phyloP scores from a whole-genome alignment of 2,797 vertebrate genomes.

The Malacoctenus gilli region DNA sequence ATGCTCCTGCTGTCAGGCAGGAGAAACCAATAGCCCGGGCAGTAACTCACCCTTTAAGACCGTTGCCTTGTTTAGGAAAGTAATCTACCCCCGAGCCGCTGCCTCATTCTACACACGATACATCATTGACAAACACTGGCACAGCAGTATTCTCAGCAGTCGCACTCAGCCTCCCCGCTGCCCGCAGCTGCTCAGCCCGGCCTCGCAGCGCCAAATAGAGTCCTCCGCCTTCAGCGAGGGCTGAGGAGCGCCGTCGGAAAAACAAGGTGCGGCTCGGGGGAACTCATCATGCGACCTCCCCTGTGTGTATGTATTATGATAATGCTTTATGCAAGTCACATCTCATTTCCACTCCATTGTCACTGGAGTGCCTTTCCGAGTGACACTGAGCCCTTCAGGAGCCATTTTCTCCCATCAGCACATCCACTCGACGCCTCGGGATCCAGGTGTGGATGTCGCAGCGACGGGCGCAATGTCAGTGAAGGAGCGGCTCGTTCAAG shows the following conservation, averaged over 20 bases:
- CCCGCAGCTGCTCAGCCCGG: conserved; percentile 34
- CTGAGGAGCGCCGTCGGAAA: conserved; percentile 25
- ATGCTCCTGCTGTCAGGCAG: conserved; percentile 69
- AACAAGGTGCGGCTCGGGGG: conserved; percentile 4
- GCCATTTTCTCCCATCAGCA: conserved; percentile 25
- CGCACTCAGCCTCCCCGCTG: conserved; percentile 36
- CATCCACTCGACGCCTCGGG: conserved; percentile 25
- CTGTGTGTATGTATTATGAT: conserved; percentile 16
- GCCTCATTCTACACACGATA: conserved; percentile 61
- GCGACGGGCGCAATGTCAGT: neutral
- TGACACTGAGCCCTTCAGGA: conserved; percentile 21
- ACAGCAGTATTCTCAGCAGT: conserved; percentile 59
- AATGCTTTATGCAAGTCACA: conserved; percentile 27
- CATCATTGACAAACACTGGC: conserved; percentile 71
- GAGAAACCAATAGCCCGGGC: conserved; percentile 62
- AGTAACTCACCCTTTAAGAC: conserved; percentile 70
- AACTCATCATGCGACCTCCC: conserved; percentile 9
- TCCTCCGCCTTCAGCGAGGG: conserved; percentile 25
- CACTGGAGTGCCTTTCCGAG: conserved; percentile 4
- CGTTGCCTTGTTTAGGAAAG: conserved; percentile 65
- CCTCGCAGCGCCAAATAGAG: conserved; percentile 34
- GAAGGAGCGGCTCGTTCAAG: neutral
- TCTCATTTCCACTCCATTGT: conserved; percentile 26
- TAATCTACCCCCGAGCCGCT: conserved; percentile 62
- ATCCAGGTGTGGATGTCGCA: conserved; percentile 15